Conservation (phyloP, 2,797 vertebrate genomes). For the Clarias pachynema region DNA sequence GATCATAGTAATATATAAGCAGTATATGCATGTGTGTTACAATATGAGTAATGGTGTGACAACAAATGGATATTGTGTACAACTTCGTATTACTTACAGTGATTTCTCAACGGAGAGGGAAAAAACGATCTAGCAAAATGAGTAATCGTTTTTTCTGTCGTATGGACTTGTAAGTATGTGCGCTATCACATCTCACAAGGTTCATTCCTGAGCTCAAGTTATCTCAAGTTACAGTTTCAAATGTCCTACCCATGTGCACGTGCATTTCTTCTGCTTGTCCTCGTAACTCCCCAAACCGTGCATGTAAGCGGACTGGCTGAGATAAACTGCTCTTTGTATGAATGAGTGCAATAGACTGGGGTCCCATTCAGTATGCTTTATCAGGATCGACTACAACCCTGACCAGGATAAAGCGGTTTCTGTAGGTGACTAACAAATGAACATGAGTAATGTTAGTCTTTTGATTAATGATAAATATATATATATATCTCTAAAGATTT, state of each 20-base stretch:
- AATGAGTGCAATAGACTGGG: not conserved
- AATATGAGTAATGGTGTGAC: not conserved
- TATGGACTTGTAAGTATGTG: not conserved
- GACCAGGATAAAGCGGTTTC: not conserved
- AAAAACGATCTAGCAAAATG: not conserved
- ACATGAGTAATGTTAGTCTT: not conserved
- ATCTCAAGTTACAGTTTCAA: not conserved
- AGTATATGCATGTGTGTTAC: not conserved
- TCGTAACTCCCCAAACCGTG: not conserved
- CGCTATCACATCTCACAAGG: too few species aligned
- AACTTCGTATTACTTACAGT: not conserved
- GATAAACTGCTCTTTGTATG: not conserved
- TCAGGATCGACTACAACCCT: not conserved
- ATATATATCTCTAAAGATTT: not conserved
- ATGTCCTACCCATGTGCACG: not conserved
- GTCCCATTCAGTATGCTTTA: not conserved
- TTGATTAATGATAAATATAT: not conserved
- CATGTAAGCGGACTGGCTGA: not conserved
- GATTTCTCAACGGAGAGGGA: not conserved
- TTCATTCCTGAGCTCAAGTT: slow-evolving; percentile 10
- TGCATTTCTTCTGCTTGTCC: not conserved
- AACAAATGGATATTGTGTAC: not conserved
- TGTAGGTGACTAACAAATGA: not conserved
- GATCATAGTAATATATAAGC: not conserved
- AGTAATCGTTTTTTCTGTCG: not conserved